Conservation (phyloP, 2,888 invertebrate genomes). For the Drosophila melanocephala region DNA sequence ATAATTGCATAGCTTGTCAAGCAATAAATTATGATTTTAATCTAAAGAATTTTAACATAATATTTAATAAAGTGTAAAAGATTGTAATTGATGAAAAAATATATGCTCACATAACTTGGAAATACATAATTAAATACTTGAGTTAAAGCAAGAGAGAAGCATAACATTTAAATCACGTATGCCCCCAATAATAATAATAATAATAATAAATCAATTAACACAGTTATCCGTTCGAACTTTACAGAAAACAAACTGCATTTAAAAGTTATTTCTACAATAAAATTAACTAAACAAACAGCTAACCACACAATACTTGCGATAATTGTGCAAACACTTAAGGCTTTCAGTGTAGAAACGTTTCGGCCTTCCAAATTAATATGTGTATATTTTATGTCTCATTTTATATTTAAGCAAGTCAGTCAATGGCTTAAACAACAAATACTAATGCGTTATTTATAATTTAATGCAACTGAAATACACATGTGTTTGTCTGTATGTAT, state of each 20-base stretch:
- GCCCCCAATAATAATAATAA: neutral
- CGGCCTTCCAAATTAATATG: constrained; percentile 9
- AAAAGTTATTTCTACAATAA: neutral
- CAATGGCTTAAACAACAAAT: constrained; percentile 36
- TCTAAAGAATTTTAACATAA: neutral
- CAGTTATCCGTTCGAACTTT: neutral
- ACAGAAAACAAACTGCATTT: neutral
- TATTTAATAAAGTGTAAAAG: neutral
- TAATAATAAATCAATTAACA: neutral
- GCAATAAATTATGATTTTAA: neutral
- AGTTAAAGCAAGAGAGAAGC: neutral
- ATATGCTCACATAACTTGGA: neutral
- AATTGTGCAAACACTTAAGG: constrained; percentile 14
- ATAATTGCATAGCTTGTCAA: neutral
- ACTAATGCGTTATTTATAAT: constrained; percentile 42
- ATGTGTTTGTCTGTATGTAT: neutral
- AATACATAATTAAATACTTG: neutral
- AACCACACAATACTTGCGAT: neutral
- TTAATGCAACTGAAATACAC: constrained; percentile 29
- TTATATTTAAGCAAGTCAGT: constrained; percentile 16
- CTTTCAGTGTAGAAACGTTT: constrained; percentile 9
- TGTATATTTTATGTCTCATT: constrained; percentile 25
- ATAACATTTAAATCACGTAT: neutral
- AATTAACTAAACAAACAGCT: neutral
- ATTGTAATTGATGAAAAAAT: neutral